phyloP scores from a whole-genome alignment of 2,888 invertebrate genomes.

The Troglohyphantes excavatus region DNA sequence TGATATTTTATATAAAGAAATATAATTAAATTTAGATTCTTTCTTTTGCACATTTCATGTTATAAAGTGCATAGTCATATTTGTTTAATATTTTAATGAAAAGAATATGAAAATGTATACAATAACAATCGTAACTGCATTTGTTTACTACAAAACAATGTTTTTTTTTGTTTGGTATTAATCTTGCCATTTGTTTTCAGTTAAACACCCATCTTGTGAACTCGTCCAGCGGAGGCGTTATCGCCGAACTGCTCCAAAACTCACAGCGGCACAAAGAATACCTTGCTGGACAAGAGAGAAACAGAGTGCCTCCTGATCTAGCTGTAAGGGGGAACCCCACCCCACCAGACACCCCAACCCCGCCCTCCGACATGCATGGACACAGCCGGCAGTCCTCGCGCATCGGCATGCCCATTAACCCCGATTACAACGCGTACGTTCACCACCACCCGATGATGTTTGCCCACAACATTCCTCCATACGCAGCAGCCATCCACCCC shows the following conservation, averaged over 20 bases:
- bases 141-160: background rate
- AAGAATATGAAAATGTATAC: too few species aligned
- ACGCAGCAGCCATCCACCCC: background rate
- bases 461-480: background rate
- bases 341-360: conserved; percentile 80
- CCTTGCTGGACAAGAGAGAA: conserved; percentile 67
- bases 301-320: conserved; percentile 77
- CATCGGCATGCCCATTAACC: background rate
- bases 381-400: background rate
- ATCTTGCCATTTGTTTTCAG: conserved; percentile 10
- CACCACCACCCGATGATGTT: background rate
- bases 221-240: conserved; percentile 78
- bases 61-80: too few species aligned
- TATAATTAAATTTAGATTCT: too few species aligned
- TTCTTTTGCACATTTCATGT: too few species aligned
- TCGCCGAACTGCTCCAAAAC: conserved; percentile 80
- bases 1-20: too few species aligned
- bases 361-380: conserved; percentile 60
- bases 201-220: background rate
- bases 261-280: conserved; percentile 80
- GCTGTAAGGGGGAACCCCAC: conserved; percentile 80
- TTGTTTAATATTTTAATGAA: too few species aligned
- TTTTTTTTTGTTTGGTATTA: too few species aligned
- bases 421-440: background rate
- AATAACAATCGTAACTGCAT: background rate